A percentile compares a stretch with the other conserved stretches of the same genome.
phyloP scores from a whole-genome alignment of 1,140 invertebrate genomes.

The Artemia franciscana region DNA sequence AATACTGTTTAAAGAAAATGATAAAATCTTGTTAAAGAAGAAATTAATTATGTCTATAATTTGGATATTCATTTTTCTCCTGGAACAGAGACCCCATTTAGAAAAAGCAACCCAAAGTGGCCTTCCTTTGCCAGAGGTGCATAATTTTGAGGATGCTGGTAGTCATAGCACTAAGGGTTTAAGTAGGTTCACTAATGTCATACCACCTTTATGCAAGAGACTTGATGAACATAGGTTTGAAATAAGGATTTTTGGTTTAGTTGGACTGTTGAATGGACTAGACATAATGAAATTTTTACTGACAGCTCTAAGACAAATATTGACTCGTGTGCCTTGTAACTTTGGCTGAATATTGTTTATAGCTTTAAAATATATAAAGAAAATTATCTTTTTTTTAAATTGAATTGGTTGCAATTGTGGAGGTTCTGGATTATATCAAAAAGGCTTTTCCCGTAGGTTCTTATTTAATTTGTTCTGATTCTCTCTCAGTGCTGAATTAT shows the following conservation, averaged over 20 bases:
- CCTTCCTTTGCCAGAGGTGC: not conserved
- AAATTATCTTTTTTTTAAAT: not conserved
- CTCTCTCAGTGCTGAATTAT: not conserved
- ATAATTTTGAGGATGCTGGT: not conserved
- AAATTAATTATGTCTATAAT: not conserved
- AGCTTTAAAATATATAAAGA: not conserved
- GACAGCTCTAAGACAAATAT: not conserved
- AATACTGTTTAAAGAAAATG: not conserved
- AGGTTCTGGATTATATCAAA: not conserved
- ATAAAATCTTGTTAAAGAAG: not conserved
- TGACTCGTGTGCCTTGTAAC: not conserved
- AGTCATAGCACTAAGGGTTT: not conserved
- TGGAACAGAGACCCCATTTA: not conserved
- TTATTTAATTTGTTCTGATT: not conserved
- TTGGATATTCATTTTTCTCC: not conserved
- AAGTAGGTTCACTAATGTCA: not conserved
- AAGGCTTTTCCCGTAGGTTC: not conserved
- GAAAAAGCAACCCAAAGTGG: not conserved
- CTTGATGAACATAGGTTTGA: not conserved
- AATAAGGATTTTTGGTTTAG: not conserved
- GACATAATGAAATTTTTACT: not conserved
- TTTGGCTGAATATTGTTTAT: not conserved
- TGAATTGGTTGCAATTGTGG: not conserved
- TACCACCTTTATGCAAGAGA: not conserved
- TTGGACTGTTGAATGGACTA: not conserved